Percentiles rank a stretch among this genome's conserved stretches.
phyloP scores from a whole-genome alignment of 2,797 vertebrate species.

The Ctenopoma multispine region DNA sequence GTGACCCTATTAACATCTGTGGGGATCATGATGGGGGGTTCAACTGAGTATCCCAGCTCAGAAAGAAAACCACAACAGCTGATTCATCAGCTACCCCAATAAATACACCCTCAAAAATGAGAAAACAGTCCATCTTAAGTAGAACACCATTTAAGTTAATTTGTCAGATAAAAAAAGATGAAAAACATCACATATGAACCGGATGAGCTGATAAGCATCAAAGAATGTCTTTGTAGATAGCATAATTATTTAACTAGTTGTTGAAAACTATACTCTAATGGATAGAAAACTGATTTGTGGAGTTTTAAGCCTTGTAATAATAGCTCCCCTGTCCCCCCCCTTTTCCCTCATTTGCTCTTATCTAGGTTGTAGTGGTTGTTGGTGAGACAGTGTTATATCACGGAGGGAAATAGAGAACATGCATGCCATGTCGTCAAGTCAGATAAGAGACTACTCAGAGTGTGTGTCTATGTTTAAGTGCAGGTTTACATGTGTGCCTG shows the following conservation, averaged over 20 bases:
- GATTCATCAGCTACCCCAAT: constrained; percentile 63
- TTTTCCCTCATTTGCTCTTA: constrained; percentile 72
- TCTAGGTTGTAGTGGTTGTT: constrained; percentile 75
- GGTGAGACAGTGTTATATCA: constrained; percentile 77
- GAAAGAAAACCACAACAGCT: constrained; percentile 36
- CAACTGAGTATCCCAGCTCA: constrained; percentile 28
- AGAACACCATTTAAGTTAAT: constrained; percentile 64
- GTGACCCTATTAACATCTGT: constrained; percentile 12
- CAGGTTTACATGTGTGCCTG: constrained; percentile 61
- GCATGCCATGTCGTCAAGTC: constrained; percentile 79
- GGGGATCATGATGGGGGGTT: constrained; percentile 3
- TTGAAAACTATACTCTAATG: constrained; percentile 81
- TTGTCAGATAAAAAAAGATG: constrained; percentile 74
- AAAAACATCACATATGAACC: constrained; percentile 77
- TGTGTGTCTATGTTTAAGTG: constrained; percentile 67
- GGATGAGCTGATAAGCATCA: constrained; percentile 87
- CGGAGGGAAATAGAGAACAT: constrained; percentile 80
- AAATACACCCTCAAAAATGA: constrained; percentile 60
- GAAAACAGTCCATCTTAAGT: constrained; percentile 62
- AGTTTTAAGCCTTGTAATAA: constrained; percentile 68
- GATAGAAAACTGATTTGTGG: constrained; percentile 74
- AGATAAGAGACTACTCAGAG: constrained; percentile 81
- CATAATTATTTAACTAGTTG: constrained; percentile 76
- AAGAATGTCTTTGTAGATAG: constrained; percentile 88
- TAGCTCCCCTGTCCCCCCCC: constrained; percentile 59